phyloP scores from a whole-genome alignment of 2,888 invertebrate genomes.

The Meiosimyza platycephala region DNA sequence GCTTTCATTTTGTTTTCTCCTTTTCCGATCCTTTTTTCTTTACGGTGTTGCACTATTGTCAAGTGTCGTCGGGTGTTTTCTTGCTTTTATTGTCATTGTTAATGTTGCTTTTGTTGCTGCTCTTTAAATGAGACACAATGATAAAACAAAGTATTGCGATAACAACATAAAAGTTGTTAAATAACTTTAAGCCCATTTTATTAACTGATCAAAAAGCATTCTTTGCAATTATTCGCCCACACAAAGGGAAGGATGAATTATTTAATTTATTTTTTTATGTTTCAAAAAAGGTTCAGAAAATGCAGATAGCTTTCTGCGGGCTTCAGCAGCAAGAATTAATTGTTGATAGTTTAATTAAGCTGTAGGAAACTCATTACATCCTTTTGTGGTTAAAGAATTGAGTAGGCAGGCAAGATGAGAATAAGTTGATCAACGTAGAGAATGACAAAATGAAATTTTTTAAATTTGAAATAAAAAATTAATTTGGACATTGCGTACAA shows the following conservation, averaged over 20 bases:
- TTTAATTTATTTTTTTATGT: neutral
- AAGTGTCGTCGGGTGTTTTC: neutral
- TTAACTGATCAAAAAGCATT: constrained; percentile 14
- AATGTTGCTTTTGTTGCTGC: constrained; percentile 11
- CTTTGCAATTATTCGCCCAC: constrained; percentile 4
- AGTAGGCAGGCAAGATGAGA: too few species aligned
- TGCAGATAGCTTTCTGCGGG: neutral
- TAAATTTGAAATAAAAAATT: too few species aligned
- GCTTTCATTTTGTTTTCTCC: neutral
- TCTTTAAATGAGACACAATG: too few species aligned
- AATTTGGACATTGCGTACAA: too few species aligned
- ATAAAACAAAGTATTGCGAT: too few species aligned
- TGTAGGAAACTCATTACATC: neutral
- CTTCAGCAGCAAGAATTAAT: constrained; percentile 9
- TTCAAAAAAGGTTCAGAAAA: neutral
- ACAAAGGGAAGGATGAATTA: neutral
- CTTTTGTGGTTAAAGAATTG: too few species aligned
- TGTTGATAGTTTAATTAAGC: constrained; percentile 24
- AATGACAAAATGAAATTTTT: too few species aligned
- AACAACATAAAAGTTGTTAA: constrained; percentile 8
- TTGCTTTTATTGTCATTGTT: constrained; percentile 4
- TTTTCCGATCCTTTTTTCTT: neutral
- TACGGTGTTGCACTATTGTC: neutral
- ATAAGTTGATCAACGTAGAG: too few species aligned
- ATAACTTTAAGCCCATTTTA: constrained; percentile 13